Percentiles rank a stretch among this genome's conserved stretches.
Evolutionary conservation across 2,113 vertebrate species (phyloP).

Genomic region (Passer montanus): DNA sequence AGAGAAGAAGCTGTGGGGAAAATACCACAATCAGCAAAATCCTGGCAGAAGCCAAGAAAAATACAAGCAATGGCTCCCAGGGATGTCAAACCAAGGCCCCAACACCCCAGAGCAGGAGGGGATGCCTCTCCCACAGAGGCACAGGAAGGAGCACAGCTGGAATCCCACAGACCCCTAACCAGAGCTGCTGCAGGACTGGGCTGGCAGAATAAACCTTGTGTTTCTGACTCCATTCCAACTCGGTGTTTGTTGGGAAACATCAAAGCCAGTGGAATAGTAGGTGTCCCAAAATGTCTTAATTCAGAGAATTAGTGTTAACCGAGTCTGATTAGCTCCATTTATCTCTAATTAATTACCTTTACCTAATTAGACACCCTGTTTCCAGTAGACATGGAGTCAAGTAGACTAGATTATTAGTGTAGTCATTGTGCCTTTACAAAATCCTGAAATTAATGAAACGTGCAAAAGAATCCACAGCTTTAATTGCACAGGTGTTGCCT

Average conservation of each 20-base stretch:
- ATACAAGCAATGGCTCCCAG: neutral
- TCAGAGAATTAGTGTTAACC: conserved; percentile 96
- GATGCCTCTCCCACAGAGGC: neutral
- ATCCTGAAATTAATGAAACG: conserved; percentile 98
- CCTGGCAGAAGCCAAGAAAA: neutral
- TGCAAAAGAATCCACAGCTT: conserved; percentile 92
- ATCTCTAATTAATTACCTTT: conserved; percentile 99
- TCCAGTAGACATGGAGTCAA: conserved; percentile 97
- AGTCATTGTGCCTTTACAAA: conserved; percentile 97
- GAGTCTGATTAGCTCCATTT: conserved; percentile 99
- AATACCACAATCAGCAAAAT: neutral
- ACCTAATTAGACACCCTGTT: conserved; percentile 99
- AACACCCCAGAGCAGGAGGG: neutral
- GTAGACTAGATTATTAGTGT: conserved; percentile 99
- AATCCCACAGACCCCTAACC: fast-evolving
- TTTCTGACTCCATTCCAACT: conserved; percentile 59
- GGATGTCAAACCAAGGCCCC: neutral
- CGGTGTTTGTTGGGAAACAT: conserved; percentile 77
- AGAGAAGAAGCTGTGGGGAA: neutral
- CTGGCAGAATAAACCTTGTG: neutral
- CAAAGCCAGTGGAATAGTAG: conserved; percentile 81
- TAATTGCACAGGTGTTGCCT: conserved; percentile 99
- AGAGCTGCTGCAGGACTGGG: neutral
- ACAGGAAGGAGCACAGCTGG: fast-evolving
- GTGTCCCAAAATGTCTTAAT: conserved; percentile 90